phyloP scores from a whole-genome alignment of 2,797 vertebrate species.

The Gymnothorax reevesii region DNA sequence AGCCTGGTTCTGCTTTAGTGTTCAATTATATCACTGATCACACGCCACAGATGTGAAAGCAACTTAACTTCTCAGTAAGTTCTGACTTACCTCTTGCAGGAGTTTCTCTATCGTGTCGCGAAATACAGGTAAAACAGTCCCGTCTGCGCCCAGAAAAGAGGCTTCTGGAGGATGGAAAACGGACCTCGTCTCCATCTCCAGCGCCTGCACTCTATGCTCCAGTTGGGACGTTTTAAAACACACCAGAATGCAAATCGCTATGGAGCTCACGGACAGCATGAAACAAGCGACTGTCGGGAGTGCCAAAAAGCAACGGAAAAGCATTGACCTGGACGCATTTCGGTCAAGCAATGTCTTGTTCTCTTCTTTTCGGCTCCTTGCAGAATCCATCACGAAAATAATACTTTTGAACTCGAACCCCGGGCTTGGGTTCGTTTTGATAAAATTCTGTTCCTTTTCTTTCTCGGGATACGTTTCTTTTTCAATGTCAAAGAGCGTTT shows the following conservation, averaged over 20 bases:
- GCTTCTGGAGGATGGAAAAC: constrained; percentile 52
- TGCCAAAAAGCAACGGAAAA: constrained; percentile 51
- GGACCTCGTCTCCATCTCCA: constrained; percentile 71
- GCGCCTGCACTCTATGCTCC: constrained; percentile 78
- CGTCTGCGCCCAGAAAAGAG: constrained; percentile 65
- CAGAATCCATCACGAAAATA: constrained; percentile 64
- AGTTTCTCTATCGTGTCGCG: constrained; percentile 75
- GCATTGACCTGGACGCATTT: constrained; percentile 57
- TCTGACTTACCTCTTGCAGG: constrained; percentile 77
- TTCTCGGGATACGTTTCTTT: not conserved
- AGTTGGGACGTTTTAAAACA: constrained; percentile 79
- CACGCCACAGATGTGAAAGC: not conserved
- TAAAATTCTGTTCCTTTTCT: not conserved
- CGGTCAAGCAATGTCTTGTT: constrained; percentile 55
- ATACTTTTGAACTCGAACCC: constrained; percentile 24
- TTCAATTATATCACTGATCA: not conserved
- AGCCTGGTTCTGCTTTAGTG: not conserved
- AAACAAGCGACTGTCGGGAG: constrained; percentile 68
- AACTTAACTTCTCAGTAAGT: not conserved
- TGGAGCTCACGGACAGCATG: constrained; percentile 80
- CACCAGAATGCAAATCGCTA: constrained; percentile 81
- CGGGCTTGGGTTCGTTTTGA: not conserved
- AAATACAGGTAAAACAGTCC: constrained; percentile 71
- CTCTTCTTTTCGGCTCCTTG: constrained; percentile 51
- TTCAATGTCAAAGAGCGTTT: constrained; percentile 4